Conservation (phyloP, 2,113 vertebrate genomes). For the Paramormyrops kingsleyae region DNA sequence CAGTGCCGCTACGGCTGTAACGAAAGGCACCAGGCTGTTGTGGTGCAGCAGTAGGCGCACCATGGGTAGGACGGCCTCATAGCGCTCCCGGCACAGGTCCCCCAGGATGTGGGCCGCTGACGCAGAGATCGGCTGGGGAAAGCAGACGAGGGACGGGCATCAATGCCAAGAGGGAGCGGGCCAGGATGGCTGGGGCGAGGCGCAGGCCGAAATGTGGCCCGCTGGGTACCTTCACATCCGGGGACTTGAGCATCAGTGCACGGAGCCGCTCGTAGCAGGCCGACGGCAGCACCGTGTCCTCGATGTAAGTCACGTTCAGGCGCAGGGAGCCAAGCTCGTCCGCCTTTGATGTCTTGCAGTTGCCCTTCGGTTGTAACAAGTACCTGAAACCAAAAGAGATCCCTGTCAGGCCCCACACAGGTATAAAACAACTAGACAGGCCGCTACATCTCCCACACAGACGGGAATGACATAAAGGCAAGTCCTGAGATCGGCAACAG, state of each 20-base stretch:
- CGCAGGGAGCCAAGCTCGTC: slow-evolving; percentile 90
- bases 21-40: slow-evolving; percentile 86
- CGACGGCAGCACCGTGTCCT: slow-evolving; percentile 92
- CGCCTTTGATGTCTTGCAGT: slow-evolving; percentile 81
- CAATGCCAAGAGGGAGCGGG: not conserved
- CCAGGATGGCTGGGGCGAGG: not conserved
- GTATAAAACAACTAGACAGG: not conserved
- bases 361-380: slow-evolving; percentile 89
- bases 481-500: not conserved
- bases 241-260: slow-evolving; percentile 88
- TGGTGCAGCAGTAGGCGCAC: slow-evolving; percentile 88
- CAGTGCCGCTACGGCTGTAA: slow-evolving; percentile 78
- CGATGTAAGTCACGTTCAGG: slow-evolving; percentile 86
- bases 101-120: slow-evolving; percentile 90
- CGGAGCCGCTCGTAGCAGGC: slow-evolving; percentile 76
- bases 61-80: slow-evolving; percentile 81
- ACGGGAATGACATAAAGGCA: not conserved
- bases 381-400: slow-evolving; percentile 66
- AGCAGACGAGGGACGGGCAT: slow-evolving; percentile 21
- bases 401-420: not conserved
- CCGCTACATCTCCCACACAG: not conserved
- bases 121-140: slow-evolving; percentile 85
- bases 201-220: not conserved
- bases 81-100: slow-evolving; percentile 87
- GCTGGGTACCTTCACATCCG: slow-evolving; percentile 78